Conservation (phyloP, 92 coral and sea anemone species). For the Heliopora coerulea region DNA sequence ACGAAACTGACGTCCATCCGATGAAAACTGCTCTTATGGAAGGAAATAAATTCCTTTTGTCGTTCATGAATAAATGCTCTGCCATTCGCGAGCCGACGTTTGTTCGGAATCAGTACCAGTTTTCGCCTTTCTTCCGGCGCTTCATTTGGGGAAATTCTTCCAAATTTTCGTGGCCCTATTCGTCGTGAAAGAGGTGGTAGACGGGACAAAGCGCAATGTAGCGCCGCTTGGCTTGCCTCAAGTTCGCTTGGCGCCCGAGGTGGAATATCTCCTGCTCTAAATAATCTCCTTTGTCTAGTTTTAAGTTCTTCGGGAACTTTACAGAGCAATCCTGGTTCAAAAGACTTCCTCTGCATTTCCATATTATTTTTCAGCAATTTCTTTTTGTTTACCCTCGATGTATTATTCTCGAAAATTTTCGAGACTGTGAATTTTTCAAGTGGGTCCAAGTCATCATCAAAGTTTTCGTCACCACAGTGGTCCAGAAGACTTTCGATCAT, state of each 20-base stretch:
- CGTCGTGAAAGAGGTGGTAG: conserved; percentile 23
- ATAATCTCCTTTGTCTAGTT: conserved; percentile 24
- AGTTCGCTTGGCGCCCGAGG: conserved; percentile 30
- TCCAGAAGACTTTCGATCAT: conserved; percentile 28
- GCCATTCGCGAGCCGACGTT: conserved; percentile 17
- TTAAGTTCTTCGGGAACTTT: conserved; percentile 24
- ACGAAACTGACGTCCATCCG: conserved; percentile 28
- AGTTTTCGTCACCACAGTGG: conserved; percentile 16
- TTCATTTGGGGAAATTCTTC: background rate
- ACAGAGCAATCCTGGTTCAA: background rate
- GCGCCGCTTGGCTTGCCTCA: conserved; percentile 31
- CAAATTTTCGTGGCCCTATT: conserved; percentile 1
- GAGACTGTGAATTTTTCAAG: conserved; percentile 9
- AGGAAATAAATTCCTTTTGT: conserved; percentile 25
- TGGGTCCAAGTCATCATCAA: conserved; percentile 11
- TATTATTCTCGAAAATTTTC: background rate
- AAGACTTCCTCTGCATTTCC: background rate
- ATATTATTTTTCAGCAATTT: background rate
- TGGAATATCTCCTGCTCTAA: conserved; percentile 31
- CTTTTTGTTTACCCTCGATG: background rate
- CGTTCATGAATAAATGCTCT: conserved; percentile 35
- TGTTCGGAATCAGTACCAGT: conserved; percentile 21
- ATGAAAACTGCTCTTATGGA: conserved; percentile 15
- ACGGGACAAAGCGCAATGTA: conserved; percentile 31
- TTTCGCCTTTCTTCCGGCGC: background rate